A percentile compares a stretch with the other conserved stretches of the same genome.
Evolutionary conservation across 2,888 invertebrate genomes (phyloP).

Genomic region (Drosophila hamatofila): DNA sequence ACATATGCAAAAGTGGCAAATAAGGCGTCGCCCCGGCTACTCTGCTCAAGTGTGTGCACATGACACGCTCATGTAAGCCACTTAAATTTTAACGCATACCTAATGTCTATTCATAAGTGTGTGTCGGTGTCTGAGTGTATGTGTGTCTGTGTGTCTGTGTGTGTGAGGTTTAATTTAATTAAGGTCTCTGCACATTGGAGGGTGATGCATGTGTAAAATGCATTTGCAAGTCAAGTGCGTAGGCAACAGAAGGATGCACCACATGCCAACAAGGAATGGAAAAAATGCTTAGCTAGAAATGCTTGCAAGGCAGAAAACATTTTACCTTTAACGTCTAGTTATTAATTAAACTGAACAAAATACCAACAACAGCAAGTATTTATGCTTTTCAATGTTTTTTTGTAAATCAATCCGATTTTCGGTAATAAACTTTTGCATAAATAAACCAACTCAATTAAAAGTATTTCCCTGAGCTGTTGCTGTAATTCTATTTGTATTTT

Average conservation of each 20-base stretch:
- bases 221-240: constrained; percentile 76
- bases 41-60: constrained; percentile 60
- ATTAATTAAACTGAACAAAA: background rate
- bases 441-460: constrained; percentile 8
- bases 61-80: constrained; percentile 75
- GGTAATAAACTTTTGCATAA: background rate
- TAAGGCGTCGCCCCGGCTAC: constrained; percentile 49
- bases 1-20: constrained; percentile 79
- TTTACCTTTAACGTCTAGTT: background rate
- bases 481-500: background rate
- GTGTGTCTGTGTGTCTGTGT: constrained; percentile 10
- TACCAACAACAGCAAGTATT: background rate
- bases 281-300: background rate
- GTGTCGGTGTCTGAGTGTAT: background rate
- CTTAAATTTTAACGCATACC: constrained; percentile 77
- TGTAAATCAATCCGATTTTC: constrained; percentile 2
- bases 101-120: constrained; percentile 73
- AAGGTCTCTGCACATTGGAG: constrained; percentile 67
- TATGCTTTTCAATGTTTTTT: background rate
- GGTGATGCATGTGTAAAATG: constrained; percentile 58
- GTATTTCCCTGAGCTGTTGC: background rate
- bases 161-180: constrained; percentile 68
- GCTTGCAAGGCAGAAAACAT: background rate
- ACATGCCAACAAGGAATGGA: background rate
- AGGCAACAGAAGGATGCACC: constrained; percentile 34